A percentile compares a stretch with the other conserved stretches of the same genome.
Conservation (phyloP, 1,140 invertebrate genomes). For the Myzus persicae region DNA sequence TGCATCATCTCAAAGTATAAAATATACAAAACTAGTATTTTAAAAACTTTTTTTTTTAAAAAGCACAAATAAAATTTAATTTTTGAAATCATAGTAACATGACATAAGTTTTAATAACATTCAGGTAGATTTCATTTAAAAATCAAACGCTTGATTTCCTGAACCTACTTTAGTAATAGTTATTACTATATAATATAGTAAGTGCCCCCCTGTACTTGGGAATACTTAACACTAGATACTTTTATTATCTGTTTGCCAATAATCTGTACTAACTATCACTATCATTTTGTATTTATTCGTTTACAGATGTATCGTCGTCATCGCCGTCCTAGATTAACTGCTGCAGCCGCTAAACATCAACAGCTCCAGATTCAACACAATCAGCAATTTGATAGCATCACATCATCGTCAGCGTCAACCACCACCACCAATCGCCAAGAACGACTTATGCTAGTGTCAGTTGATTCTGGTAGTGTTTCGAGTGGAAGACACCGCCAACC, state of each 20-base stretch:
- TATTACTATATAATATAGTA: neutral
- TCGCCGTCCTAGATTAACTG: neutral
- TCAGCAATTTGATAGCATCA: conserved; percentile 44
- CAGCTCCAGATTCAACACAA: neutral
- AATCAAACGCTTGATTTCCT: neutral
- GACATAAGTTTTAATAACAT: no score
- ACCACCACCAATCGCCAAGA: neutral
- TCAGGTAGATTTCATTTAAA: neutral
- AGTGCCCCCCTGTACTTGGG: neutral
- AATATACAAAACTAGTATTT: no score
- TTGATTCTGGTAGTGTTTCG: neutral
- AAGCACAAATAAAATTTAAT: no score
- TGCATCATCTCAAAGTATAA: no score
- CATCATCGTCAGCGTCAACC: neutral
- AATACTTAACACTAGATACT: neutral
- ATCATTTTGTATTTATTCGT: neutral
- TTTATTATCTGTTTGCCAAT: neutral
- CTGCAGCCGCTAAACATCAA: neutral
- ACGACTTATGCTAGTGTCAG: neutral
- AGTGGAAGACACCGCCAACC: neutral
- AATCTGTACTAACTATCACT: neutral
- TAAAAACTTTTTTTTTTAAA: no score
- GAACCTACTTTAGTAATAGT: neutral
- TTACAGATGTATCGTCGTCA: conserved; percentile 18
- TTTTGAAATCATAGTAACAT: no score